These are phyloP conservation scores for Siderastrea radians DNA, from an alignment of 92 coral and sea anemone genomes.

Conservation along the genomic window DNA sequence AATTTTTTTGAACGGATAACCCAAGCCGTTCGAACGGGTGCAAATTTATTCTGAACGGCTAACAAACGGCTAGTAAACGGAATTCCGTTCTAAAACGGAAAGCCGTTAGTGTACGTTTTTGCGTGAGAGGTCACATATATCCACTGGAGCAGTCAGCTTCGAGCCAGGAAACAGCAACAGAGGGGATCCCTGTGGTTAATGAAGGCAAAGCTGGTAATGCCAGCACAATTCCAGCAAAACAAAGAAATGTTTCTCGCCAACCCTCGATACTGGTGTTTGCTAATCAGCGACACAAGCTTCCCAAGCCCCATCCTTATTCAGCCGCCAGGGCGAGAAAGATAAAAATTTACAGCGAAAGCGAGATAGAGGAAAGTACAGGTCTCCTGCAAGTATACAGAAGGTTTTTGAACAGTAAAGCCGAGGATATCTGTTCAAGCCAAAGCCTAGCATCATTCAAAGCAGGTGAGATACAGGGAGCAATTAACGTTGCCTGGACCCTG, in stretches of 20 bases:
- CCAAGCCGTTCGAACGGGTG: too few species aligned
- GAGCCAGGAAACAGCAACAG: background rate
- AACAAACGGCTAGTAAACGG: too few species aligned
- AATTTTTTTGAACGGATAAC: too few species aligned
- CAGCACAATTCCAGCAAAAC: background rate
- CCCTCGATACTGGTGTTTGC: too few species aligned
- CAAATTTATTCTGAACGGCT: too few species aligned
- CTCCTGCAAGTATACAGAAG: conserved; percentile 23
- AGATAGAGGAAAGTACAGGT: conserved; percentile 31
- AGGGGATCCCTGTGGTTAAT: background rate
- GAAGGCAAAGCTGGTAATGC: background rate
- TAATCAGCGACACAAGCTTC: too few species aligned
- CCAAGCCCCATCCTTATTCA: conserved; percentile 19
- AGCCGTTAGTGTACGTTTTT: too few species aligned
- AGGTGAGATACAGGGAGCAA: conserved; percentile 39
- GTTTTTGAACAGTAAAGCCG: conserved; percentile 44
- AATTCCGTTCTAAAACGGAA: too few species aligned
- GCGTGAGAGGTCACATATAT: too few species aligned
- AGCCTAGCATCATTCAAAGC: conserved; percentile 16
- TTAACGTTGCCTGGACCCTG: conserved; percentile 34
- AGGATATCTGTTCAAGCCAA: conserved; percentile 31
- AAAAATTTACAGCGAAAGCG: conserved; percentile 12
- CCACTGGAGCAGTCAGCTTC: background rate
- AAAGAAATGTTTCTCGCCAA: too few species aligned
- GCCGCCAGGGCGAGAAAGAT: conserved; percentile 43